Evolutionary conservation across 2,888 invertebrate genomes (phyloP).

Genomic region (Cerastoderma edule): DNA sequence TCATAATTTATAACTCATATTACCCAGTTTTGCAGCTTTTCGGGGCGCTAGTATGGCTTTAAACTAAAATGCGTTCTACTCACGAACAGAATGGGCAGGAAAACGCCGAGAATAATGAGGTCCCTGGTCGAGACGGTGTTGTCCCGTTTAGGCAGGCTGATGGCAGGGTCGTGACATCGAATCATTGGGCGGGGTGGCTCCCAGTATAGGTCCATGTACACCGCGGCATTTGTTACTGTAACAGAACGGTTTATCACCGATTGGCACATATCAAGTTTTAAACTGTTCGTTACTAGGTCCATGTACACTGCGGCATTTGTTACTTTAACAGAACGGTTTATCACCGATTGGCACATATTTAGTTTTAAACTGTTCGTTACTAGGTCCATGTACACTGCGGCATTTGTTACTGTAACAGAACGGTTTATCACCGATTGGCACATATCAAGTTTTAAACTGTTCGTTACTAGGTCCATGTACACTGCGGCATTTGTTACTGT

Average conservation of each 20-base stretch:
- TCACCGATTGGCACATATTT: no score
- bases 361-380: no score
- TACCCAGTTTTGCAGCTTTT: slow-evolving; percentile 3
- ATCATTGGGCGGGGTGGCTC: not conserved
- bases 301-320: no score
- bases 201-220: slow-evolving; percentile 25
- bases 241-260: not conserved
- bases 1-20: not conserved
- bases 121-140: slow-evolving; percentile 12
- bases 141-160: slow-evolving; percentile 12
- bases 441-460: no score
- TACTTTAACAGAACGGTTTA: no score
- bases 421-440: no score
- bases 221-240: slow-evolving; percentile 7
- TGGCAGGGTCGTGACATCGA: not conserved
- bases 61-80: not conserved
- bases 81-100: not conserved
- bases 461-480: slow-evolving; percentile 23
- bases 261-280: no score
- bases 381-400: no score
- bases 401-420: no score
- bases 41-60: not conserved
- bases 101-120: not conserved
- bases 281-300: no score
- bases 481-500: slow-evolving; percentile 2